Percentiles rank a stretch among this genome's conserved stretches.
These are phyloP conservation scores for Ophion obscuratus DNA, from an alignment of 2,888 invertebrate genomes.

Conservation along the genomic window DNA sequence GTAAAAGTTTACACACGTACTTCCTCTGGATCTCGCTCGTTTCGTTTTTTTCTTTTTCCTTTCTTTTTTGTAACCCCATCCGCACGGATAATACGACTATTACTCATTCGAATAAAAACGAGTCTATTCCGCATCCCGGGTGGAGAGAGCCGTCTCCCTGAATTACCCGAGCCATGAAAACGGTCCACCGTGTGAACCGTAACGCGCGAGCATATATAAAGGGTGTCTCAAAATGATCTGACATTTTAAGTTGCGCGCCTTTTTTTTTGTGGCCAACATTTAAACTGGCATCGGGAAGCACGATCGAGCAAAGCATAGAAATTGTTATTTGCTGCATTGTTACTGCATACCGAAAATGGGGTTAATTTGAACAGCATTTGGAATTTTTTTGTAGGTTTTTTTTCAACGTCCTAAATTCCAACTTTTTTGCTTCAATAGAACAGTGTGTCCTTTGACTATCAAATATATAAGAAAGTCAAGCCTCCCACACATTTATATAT, in stretches of 20 bases:
- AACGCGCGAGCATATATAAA: conserved; percentile 40
- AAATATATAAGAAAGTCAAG: too few relatives aligned
- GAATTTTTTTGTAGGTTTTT: too few relatives aligned
- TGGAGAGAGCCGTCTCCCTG: neutral
- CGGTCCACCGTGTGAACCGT: conserved; percentile 62
- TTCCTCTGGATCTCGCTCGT: conserved; percentile 27
- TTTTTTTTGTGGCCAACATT: too few relatives aligned
- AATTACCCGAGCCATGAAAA: conserved; percentile 48
- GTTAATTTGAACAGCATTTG: too few relatives aligned
- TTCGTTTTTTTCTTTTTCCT: conserved; percentile 5
- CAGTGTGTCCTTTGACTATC: too few relatives aligned
- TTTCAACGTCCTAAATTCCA: too few relatives aligned
- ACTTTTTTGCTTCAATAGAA: too few relatives aligned
- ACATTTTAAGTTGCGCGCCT: too few relatives aligned
- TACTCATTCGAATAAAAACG: conserved; percentile 44
- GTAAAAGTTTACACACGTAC: neutral
- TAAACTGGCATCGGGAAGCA: too few relatives aligned
- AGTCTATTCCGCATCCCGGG: conserved; percentile 43
- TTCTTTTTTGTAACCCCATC: conserved; percentile 15
- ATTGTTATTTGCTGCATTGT: neutral
- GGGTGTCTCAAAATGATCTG: too few relatives aligned
- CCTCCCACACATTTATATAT: too few relatives aligned
- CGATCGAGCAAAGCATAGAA: too few relatives aligned
- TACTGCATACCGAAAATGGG: neutral
- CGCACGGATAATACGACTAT: conserved; percentile 37